phyloP scores from a whole-genome alignment of 1,140 invertebrate genomes.

The Globodera ellingtonae region DNA sequence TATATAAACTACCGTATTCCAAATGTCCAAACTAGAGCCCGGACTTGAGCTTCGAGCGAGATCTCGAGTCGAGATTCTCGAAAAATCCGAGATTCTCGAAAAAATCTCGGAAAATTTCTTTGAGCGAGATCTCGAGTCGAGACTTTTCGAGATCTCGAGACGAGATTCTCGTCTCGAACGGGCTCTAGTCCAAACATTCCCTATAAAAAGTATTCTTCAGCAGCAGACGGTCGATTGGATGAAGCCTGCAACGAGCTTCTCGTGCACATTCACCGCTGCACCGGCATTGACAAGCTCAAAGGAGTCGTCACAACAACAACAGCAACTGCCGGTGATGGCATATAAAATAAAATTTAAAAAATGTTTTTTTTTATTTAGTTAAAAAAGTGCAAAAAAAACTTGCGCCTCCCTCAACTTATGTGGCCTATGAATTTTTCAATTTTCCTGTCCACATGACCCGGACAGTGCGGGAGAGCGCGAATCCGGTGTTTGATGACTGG shows the following conservation, averaged over 20 bases:
- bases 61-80: no score
- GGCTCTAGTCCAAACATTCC: no score
- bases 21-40: no score
- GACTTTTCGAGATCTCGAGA: no score
- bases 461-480: conserved; percentile 25
- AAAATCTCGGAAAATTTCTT: no score
- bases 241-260: conserved; percentile 39
- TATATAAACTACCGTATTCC: no score
- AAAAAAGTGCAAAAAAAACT: conserved; percentile 4
- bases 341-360: not conserved
- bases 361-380: not conserved
- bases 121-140: no score
- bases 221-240: conserved; percentile 31
- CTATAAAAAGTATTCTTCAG: no score
- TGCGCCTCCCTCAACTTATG: conserved; percentile 31
- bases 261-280: conserved; percentile 47
- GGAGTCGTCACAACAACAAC: not conserved
- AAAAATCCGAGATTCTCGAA: no score
- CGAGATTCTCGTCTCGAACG: no score
- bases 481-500: conserved; percentile 40
- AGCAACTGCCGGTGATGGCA: not conserved
- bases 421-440: conserved; percentile 54
- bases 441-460: conserved; percentile 46
- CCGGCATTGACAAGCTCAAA: conserved; percentile 30
- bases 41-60: no score